Conservation (phyloP, 2,888 invertebrate genomes). For the Agonopterix alstromeriana region DNA sequence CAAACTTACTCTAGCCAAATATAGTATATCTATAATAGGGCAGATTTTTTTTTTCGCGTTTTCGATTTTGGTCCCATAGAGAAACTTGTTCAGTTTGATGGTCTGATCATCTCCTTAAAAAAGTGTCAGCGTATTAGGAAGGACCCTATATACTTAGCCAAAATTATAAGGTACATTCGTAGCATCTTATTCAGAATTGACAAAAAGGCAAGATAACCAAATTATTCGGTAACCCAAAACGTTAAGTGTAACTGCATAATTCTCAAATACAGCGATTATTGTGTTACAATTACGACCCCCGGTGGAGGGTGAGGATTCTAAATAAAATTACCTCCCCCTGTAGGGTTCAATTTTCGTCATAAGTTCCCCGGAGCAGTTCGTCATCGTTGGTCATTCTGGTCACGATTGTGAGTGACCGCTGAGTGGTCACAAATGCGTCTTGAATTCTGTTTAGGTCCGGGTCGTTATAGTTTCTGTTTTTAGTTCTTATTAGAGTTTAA, state of each 20-base stretch:
- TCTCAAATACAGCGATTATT: conserved; percentile 56
- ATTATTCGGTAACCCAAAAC: conserved; percentile 21
- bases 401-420: conserved; percentile 39
- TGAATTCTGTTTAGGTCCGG: conserved; percentile 28
- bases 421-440: conserved; percentile 32
- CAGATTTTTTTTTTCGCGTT: no score
- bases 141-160: no score
- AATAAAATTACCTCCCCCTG: conserved; percentile 56
- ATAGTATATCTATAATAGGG: no score
- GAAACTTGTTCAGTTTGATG: no score
- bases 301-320: conserved; percentile 27
- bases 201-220: background rate
- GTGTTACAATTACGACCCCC: conserved; percentile 26
- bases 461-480: conserved; percentile 11
- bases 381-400: conserved; percentile 25
- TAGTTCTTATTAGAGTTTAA: background rate
- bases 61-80: no score
- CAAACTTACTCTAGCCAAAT: no score
- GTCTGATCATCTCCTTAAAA: no score
- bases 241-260: conserved; percentile 16
- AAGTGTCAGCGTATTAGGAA: no score
- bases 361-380: conserved; percentile 21
- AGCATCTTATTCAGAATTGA: background rate
- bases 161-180: no score
- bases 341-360: conserved; percentile 47